Evolutionary conservation across 2,113 vertebrate species (phyloP), one percentile per base, ranked within the genome.

Genomic region (Galeopterus variegatus): DNA sequence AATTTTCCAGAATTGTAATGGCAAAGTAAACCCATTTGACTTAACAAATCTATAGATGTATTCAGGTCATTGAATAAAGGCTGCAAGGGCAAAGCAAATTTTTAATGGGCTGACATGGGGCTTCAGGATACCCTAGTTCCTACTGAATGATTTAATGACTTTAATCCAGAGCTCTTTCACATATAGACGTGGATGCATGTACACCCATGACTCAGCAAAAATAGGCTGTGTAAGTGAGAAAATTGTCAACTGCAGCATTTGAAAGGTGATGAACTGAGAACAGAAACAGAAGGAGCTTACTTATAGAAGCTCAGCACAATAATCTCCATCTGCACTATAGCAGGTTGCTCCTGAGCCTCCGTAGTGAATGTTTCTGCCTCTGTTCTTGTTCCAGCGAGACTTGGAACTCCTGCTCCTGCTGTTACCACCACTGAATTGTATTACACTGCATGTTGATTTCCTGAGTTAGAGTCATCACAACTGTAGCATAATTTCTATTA

Each of bases 1-100:
- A 19, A 15, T 94, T 60, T 87, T 93, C 79, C 70, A 87, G 94
- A 96, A 94, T 92, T 94, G 88, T 97, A 97, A 97, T 36, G 90
- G 91, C 80, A 96, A 95, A 98, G 90, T 50, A 96, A 97, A 82
- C 62, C 17, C 48, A 88, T 84, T 72, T 64, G 24, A 60, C 64
- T 95, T 72, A 86, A 90, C 41, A 86, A 92, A 88, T 93, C 77
- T 84, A 96, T 65, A 80, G 33, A 19, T 69, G 28, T 56, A 89
- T 89, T 11, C 26, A 86, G 92, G 86, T 94, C 88, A 60, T 0
- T 94, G 90, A 95, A 79, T 97, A 96, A 1, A 95, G 94, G 91
- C 90, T 54, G 36, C 56, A 96, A 95, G 77, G 70, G 17, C 69
- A 81, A 92, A 93, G 91, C 1, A 41, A 76, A 70, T 23, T 87